These are phyloP conservation scores for Leucophenga maculata DNA, from an alignment of 2,888 invertebrate species.

Conservation along the genomic window DNA sequence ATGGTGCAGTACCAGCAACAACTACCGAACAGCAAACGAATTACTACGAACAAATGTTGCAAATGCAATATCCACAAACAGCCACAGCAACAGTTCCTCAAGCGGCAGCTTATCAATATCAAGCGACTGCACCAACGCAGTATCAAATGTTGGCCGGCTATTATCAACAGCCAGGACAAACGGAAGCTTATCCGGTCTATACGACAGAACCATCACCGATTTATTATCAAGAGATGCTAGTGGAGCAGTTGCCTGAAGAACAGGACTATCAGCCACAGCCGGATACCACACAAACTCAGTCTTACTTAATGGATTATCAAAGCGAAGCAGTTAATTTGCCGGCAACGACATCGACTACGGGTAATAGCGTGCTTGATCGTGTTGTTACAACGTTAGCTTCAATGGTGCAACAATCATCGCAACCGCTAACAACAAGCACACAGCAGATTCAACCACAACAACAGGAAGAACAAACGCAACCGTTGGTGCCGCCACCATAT, in stretches of 20 bases:
- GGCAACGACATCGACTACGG: slow-evolving; percentile 42
- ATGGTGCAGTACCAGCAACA: slow-evolving; percentile 39
- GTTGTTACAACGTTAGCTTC: slow-evolving; percentile 59
- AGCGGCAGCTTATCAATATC: slow-evolving; percentile 53
- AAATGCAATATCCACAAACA: slow-evolving; percentile 63
- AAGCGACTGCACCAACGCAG: slow-evolving; percentile 55
- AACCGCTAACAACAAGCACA: slow-evolving; percentile 52
- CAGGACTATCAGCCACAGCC: slow-evolving; percentile 42
- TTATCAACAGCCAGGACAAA: slow-evolving; percentile 54
- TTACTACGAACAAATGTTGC: slow-evolving; percentile 68
- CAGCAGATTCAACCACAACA: slow-evolving; percentile 47
- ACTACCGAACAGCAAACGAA: slow-evolving; percentile 47
- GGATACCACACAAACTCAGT: slow-evolving; percentile 45
- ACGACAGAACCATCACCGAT: slow-evolving; percentile 54
- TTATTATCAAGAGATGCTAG: slow-evolving; percentile 52
- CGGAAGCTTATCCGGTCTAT: slow-evolving; percentile 56
- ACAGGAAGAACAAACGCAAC: slow-evolving; percentile 26
- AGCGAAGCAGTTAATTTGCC: slow-evolving; percentile 37
- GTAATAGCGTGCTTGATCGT: slow-evolving; percentile 51
- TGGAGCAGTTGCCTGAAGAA: slow-evolving; percentile 39
- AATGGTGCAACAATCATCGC: slow-evolving; percentile 54
- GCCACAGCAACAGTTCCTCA: slow-evolving; percentile 38
- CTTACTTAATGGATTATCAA: slow-evolving; percentile 50
- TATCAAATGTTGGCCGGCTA: slow-evolving; percentile 66
- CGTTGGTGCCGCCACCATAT: slow-evolving; percentile 40